Evolutionary conservation across 2,113 vertebrate species (phyloP).

Genomic region (Muntiacus muntjak): DNA sequence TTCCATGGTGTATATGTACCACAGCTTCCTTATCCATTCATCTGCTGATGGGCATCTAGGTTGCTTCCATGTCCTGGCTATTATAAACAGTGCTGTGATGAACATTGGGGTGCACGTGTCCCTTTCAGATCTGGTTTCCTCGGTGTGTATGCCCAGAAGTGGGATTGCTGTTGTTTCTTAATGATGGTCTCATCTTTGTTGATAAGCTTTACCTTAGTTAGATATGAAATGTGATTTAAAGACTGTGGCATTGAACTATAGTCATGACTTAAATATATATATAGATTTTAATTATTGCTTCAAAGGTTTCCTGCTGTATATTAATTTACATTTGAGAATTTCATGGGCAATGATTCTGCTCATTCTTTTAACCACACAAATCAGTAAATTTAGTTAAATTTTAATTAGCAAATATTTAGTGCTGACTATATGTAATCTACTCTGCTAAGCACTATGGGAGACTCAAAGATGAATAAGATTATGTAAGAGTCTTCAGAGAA

Average conservation of each 20-base stretch:
- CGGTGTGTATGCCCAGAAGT: too few relatives aligned
- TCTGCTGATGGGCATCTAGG: too few relatives aligned
- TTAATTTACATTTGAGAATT: constrained; percentile 10
- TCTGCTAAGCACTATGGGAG: neutral
- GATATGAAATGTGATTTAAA: neutral
- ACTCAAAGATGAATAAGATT: neutral
- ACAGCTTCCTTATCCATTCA: too few relatives aligned
- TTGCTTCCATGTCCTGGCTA: too few relatives aligned
- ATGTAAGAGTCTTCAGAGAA: neutral
- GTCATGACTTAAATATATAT: neutral
- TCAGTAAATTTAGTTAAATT: neutral
- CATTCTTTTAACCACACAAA: neutral
- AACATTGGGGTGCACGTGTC: too few relatives aligned
- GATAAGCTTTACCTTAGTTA: neutral
- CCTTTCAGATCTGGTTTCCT: too few relatives aligned
- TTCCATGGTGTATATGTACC: too few relatives aligned
- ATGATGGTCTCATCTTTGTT: neutral
- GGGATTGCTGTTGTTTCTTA: neutral
- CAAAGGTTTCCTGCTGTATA: neutral
- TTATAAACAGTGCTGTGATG: too few relatives aligned
- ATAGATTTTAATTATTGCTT: neutral
- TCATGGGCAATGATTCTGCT: neutral
- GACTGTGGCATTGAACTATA: neutral
- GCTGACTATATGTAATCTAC: neutral
- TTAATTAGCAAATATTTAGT: constrained; percentile 6